Evolutionary conservation across 2,797 vertebrate species (phyloP).

Genomic region (Tadarida brasiliensis): DNA sequence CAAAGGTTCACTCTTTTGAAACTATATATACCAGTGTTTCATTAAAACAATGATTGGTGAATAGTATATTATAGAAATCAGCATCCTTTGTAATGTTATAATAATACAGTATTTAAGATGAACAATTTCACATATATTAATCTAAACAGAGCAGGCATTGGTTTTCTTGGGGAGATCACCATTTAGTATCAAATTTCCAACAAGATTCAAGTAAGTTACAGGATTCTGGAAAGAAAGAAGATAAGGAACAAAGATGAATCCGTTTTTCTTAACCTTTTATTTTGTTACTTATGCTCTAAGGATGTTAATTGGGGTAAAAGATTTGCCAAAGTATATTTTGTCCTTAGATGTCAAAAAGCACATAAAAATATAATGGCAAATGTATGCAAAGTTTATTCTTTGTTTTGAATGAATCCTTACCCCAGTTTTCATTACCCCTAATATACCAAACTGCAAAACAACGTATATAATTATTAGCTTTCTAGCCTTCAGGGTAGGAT

Average conservation of each 20-base stretch:
- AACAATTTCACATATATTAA: not conserved
- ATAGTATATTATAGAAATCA: not conserved
- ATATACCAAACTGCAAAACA: slow-evolving; percentile 80
- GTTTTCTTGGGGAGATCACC: not conserved
- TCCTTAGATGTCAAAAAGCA: slow-evolving; percentile 67
- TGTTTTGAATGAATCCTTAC: slow-evolving; percentile 74
- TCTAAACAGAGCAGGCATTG: not conserved
- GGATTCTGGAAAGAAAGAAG: not conserved
- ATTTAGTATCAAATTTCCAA: not conserved
- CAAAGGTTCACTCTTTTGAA: not conserved
- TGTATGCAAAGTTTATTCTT: slow-evolving; percentile 60
- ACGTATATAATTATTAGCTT: slow-evolving; percentile 84
- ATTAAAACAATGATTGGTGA: not conserved
- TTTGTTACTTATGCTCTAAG: not conserved
- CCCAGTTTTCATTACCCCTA: slow-evolving; percentile 83
- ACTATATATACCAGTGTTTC: not conserved
- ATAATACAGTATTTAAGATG: not conserved
- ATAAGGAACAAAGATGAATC: not conserved
- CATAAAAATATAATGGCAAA: slow-evolving; percentile 8
- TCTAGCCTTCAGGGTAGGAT: slow-evolving; percentile 80
- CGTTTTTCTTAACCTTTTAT: not conserved
- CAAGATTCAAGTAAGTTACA: not conserved
- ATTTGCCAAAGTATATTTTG: slow-evolving; percentile 66
- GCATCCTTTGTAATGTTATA: not conserved
- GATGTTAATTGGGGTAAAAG: not conserved